These are phyloP conservation scores for Chiloscyllium plagiosum DNA, from an alignment of 2,113 vertebrate species.

Conservation along the genomic window DNA sequence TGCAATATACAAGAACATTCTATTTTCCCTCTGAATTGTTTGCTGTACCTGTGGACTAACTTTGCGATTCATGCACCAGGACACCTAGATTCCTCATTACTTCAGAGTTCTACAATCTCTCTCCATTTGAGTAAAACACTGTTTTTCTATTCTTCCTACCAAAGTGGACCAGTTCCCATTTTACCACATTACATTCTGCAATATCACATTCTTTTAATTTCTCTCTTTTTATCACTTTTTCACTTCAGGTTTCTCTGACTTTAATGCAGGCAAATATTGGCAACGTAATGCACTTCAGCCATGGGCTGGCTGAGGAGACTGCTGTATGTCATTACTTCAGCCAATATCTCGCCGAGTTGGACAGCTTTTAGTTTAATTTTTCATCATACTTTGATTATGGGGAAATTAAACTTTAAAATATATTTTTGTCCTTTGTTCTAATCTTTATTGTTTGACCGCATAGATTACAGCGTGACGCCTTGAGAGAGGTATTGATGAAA, in stretches of 20 bases:
- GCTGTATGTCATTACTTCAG: not conserved
- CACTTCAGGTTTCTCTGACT: not conserved
- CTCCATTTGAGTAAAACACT: no score
- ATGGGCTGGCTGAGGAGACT: not conserved
- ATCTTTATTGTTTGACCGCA: not conserved
- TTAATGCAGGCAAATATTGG: not conserved
- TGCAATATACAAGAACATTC: no score
- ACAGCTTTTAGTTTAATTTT: not conserved
- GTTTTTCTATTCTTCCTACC: no score
- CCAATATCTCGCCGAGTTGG: not conserved
- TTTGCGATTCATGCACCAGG: no score
- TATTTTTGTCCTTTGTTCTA: not conserved
- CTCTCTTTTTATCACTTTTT: not conserved
- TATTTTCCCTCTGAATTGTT: no score
- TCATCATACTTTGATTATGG: not conserved
- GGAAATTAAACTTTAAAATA: not conserved
- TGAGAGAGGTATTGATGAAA: not conserved
- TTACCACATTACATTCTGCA: not conserved
- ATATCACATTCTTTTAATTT: not conserved
- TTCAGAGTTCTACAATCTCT: no score
- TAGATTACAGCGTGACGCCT: not conserved
- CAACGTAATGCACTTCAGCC: not conserved
- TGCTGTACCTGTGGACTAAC: no score
- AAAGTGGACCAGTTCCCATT: no score
- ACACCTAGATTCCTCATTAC: no score